Conservation (phyloP, 2,797 vertebrate genomes). For the Argentina silus region DNA sequence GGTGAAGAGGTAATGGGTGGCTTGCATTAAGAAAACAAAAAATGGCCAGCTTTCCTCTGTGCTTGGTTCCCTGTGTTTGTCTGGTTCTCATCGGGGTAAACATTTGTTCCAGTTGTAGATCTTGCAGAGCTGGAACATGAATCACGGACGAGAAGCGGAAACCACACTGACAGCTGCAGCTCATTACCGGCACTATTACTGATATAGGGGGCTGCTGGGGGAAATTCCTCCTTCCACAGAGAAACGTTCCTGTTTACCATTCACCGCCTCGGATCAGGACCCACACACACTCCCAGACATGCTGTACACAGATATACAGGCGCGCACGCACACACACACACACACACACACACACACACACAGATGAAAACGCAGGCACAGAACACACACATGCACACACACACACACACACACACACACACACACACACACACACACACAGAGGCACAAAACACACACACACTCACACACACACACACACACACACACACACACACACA, state of each 20-base stretch:
- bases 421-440: slow-evolving; percentile 1
- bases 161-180: slow-evolving; percentile 92
- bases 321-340: background rate
- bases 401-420: slow-evolving; percentile 1
- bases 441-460: background rate
- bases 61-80: slow-evolving; percentile 50
- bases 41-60: background rate
- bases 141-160: slow-evolving; percentile 82
- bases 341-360: slow-evolving; percentile 18
- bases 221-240: slow-evolving; percentile 83
- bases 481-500: slow-evolving; percentile 15
- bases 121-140: slow-evolving; percentile 85
- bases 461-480: slow-evolving; percentile 5
- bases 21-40: background rate
- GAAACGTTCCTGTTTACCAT: slow-evolving; percentile 80
- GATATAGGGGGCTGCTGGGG: slow-evolving; percentile 83
- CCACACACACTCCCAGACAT: slow-evolving; percentile 29
- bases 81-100: slow-evolving; percentile 77
- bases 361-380: slow-evolving; percentile 41
- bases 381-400: slow-evolving; percentile 7
- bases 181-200: slow-evolving; percentile 91
- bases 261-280: slow-evolving; percentile 49
- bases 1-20: background rate
- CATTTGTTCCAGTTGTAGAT: slow-evolving; percentile 87
- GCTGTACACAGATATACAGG: slow-evolving; percentile 1